These are phyloP conservation scores for Amphiduros pacificus DNA, from an alignment of 2,888 invertebrate genomes.

Conservation along the genomic window DNA sequence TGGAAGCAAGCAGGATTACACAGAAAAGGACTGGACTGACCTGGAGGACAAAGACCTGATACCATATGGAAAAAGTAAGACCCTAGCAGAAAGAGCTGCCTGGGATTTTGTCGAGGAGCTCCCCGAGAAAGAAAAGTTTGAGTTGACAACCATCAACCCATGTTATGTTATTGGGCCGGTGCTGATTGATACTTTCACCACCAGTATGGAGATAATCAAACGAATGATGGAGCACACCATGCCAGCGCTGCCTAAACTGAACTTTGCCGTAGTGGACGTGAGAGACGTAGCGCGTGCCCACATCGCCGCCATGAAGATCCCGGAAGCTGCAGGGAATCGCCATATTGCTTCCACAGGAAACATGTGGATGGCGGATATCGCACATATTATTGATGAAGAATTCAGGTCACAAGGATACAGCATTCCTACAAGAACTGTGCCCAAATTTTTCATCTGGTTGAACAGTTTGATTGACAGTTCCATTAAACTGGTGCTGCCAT, in stretches of 20 bases:
- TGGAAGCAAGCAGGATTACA: neutral
- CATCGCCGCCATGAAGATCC: constrained; percentile 24
- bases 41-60: constrained; percentile 20
- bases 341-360: constrained; percentile 58
- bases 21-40: constrained; percentile 25
- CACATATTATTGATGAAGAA: constrained; percentile 51
- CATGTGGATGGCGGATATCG: constrained; percentile 63
- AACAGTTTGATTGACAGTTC: constrained; percentile 57
- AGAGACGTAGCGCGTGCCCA: constrained; percentile 61
- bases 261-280: constrained; percentile 62
- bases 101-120: constrained; percentile 64
- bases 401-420: constrained; percentile 58
- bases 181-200: constrained; percentile 19
- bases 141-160: constrained; percentile 63
- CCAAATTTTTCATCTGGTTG: constrained; percentile 58
- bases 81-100: constrained; percentile 64
- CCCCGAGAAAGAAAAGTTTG: constrained; percentile 53
- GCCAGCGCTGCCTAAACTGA: constrained; percentile 59
- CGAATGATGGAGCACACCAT: constrained; percentile 53
- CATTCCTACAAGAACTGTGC: constrained; percentile 58
- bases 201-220: constrained; percentile 50
- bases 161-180: constrained; percentile 63
- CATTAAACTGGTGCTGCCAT: constrained; percentile 7
- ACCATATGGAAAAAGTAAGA: constrained; percentile 61
- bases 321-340: constrained; percentile 41